Percentiles rank a stretch among this genome's conserved stretches.
Conservation (phyloP, 2,113 vertebrate species). For the Mobula hypostoma region DNA sequence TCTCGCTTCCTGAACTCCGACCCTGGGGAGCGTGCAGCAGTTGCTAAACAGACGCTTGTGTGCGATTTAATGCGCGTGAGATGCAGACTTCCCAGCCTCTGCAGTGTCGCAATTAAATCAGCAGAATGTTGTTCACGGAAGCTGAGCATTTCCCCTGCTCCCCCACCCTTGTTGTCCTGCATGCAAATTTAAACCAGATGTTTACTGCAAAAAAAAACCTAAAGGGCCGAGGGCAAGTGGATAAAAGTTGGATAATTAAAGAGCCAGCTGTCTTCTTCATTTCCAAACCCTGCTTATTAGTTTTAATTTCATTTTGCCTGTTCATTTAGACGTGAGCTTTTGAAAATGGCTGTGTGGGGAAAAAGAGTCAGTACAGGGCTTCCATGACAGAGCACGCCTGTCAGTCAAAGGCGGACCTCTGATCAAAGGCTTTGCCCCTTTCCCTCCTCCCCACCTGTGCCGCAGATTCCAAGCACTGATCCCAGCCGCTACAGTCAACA, state of each 20-base stretch:
- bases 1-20: background rate
- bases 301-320: background rate
- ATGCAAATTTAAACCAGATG: background rate
- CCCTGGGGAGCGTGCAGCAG: constrained; percentile 1
- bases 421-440: background rate
- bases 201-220: too few relatives aligned
- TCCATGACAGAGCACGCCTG: background rate
- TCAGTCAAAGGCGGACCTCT: too few relatives aligned
- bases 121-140: background rate
- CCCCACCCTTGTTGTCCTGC: background rate
- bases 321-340: background rate
- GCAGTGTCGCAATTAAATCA: background rate
- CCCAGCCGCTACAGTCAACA: background rate
- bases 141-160: background rate
- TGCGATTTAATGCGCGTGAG: background rate
- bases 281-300: background rate
- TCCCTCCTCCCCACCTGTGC: background rate
- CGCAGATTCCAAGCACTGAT: too few relatives aligned
- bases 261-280: background rate
- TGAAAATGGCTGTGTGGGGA: background rate
- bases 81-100: too few relatives aligned
- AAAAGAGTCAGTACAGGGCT: background rate
- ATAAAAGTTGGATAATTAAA: background rate
- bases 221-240: background rate
- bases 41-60: background rate